These are phyloP conservation scores for Mycteria americana DNA, from an alignment of 2,797 vertebrate genomes.

Conservation along the genomic window DNA sequence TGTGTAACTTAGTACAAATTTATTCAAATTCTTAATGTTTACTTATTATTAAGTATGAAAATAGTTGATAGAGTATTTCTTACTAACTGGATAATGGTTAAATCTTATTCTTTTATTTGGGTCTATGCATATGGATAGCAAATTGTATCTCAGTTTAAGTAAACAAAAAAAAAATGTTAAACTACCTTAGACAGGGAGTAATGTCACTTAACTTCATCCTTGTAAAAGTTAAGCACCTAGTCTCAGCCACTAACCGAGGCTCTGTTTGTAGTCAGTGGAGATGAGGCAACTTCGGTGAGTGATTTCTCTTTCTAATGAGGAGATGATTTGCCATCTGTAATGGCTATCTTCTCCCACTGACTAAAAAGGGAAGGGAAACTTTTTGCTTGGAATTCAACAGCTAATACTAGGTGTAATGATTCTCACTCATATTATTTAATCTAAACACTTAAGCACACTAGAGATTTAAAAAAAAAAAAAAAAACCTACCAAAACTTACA, in stretches of 20 bases:
- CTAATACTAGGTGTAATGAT: not conserved
- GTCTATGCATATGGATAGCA: not conserved
- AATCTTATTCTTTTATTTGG: not conserved
- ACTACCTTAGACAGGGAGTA: not conserved
- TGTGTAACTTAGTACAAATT: not conserved
- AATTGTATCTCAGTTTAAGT: not conserved
- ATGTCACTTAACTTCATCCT: not conserved
- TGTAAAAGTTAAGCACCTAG: not conserved
- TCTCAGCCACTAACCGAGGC: not conserved
- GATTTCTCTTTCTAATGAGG: not conserved
- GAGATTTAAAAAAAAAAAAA: not conserved
- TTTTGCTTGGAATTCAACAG: not conserved
- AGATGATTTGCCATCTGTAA: not conserved
- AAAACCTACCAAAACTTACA: not conserved
- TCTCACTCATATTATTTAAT: not conserved
- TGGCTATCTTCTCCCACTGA: not conserved
- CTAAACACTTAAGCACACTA: not conserved
- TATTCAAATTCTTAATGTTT: not conserved
- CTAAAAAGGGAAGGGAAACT: not conserved
- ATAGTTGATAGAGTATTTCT: not conserved
- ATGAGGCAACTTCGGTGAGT: not conserved
- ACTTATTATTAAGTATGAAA: not conserved
- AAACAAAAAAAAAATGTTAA: not conserved
- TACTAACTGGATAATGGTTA: not conserved
- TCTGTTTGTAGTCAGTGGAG: not conserved